Evolutionary conservation across 2,797 vertebrate species (phyloP), one percentile per base, ranked within the genome.

Genomic region (Megaceryle alcyon): DNA sequence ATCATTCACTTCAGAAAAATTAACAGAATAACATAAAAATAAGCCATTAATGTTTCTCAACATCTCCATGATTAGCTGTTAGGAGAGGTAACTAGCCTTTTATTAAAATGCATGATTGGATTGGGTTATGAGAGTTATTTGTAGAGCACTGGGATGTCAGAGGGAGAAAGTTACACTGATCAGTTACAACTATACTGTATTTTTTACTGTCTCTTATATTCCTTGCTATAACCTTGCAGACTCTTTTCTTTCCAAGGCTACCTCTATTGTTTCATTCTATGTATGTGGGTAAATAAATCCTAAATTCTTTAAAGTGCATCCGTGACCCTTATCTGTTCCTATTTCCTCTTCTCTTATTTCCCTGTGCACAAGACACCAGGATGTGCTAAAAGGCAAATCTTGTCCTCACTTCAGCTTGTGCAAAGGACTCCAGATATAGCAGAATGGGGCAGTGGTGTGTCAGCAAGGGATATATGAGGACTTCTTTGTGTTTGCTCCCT

Each of bases 311-410:
- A 33, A 73, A 78, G 44, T 25, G 7, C 9, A 12, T 48, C 35
- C 48, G 1, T 73, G 51, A 68, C 23, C 28, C 8, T 77, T 56
- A 26, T 33, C 22, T 53, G n/a, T 6, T 80, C 35, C 41, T 59
- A 1, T 66, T 84, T 49, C 43, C 20, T 21, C 51, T 39, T 49
- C 23, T 51, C 8, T 76, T 26, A 20, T 33, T 76, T 49, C 51
- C 60, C 56, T 51, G 5, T 16, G 51, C 3, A 1, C 28, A 63
- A 79, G 20, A 21, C 51, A 79, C 12, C 3, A 44, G 43, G 13
- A 85, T 51, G 39, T 66, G 89, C 56, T 87, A 93, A 90, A 91
- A 92, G 73, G 64, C 23, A 89, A 89, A 85, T 28, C 70, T 86
- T 82, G 86, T 85, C 71, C n/a, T 89, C 39, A 11, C 46, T 43